Conservation (phyloP, 2,113 vertebrate genomes). For the Protomyctophum bolini region DNA sequence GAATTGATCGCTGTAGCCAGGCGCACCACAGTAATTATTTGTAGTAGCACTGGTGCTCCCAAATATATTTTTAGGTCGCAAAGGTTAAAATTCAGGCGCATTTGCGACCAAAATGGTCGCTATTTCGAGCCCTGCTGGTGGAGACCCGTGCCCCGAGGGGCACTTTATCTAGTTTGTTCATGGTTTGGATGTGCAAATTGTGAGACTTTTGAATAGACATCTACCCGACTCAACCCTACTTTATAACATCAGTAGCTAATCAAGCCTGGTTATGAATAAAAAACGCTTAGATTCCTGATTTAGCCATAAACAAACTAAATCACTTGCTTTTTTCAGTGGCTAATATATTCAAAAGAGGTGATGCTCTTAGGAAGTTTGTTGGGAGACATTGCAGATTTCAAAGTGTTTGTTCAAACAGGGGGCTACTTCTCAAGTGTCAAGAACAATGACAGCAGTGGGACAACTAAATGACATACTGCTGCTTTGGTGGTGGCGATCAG, state of each 20-base stretch:
- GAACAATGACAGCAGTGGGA: conserved; percentile 53
- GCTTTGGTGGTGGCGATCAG: conserved; percentile 21
- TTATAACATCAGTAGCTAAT: background rate
- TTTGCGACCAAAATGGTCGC: too few relatives aligned
- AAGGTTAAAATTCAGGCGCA: too few relatives aligned
- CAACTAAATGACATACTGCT: conserved; percentile 43
- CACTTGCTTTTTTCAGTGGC: conserved; percentile 18
- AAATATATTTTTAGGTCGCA: too few relatives aligned
- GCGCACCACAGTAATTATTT: too few relatives aligned
- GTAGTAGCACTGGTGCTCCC: too few relatives aligned
- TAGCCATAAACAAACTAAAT: conserved; percentile 43
- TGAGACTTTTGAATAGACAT: too few relatives aligned
- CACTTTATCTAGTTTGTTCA: too few relatives aligned
- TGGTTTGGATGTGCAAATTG: too few relatives aligned
- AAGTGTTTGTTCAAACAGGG: conserved; percentile 58
- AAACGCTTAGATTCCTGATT: conserved; percentile 20
- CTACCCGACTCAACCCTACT: background rate
- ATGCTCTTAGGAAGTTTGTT: conserved; percentile 32
- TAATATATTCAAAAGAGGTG: conserved; percentile 27
- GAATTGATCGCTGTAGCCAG: too few relatives aligned
- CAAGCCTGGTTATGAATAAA: conserved; percentile 19
- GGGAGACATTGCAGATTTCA: conserved; percentile 50
- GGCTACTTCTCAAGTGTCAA: conserved; percentile 37
- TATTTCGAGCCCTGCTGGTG: too few relatives aligned
- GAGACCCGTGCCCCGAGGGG: too few relatives aligned